A percentile compares a stretch with the other conserved stretches of the same genome.
These are phyloP conservation scores for Dromius quadrimaculatus DNA, from an alignment of 2,888 invertebrate species.

Conservation along the genomic window DNA sequence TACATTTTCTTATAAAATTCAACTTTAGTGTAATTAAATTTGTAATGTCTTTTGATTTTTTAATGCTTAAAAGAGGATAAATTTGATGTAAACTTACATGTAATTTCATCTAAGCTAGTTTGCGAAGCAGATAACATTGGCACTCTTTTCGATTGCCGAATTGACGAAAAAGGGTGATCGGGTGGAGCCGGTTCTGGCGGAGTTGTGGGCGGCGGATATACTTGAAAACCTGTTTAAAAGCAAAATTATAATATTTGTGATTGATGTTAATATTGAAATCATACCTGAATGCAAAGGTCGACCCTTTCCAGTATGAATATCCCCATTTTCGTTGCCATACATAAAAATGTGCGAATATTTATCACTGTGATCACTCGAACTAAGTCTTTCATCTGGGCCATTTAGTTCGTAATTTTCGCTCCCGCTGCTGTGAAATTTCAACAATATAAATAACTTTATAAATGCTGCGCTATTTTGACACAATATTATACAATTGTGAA, in stretches of 20 bases:
- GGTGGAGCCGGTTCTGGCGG: constrained; percentile 89
- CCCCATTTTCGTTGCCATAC: constrained; percentile 72
- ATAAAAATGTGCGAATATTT: constrained; percentile 74
- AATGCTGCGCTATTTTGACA: constrained; percentile 24
- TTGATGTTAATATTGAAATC: neutral
- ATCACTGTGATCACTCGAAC: constrained; percentile 78
- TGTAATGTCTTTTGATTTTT: too few species aligned
- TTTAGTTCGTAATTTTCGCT: constrained; percentile 77
- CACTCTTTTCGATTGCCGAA: constrained; percentile 68
- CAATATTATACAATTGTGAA: constrained; percentile 11
- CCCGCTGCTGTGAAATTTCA: constrained; percentile 66
- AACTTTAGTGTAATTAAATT: too few species aligned
- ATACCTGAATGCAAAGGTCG: constrained; percentile 69
- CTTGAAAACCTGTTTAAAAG: constrained; percentile 80
- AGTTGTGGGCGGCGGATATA: constrained; percentile 86
- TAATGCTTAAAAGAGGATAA: too few species aligned
- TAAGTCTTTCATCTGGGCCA: constrained; percentile 71
- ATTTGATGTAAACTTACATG: too few species aligned
- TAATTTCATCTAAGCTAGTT: constrained; percentile 76
- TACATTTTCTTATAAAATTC: too few species aligned
- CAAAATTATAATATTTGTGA: constrained; percentile 1
- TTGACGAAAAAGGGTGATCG: constrained; percentile 71
- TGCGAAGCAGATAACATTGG: constrained; percentile 70
- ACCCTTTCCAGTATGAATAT: constrained; percentile 64
- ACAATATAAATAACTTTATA: constrained; percentile 6